phyloP scores from a whole-genome alignment of 2,113 vertebrate genomes.

The Sorex araneus region DNA sequence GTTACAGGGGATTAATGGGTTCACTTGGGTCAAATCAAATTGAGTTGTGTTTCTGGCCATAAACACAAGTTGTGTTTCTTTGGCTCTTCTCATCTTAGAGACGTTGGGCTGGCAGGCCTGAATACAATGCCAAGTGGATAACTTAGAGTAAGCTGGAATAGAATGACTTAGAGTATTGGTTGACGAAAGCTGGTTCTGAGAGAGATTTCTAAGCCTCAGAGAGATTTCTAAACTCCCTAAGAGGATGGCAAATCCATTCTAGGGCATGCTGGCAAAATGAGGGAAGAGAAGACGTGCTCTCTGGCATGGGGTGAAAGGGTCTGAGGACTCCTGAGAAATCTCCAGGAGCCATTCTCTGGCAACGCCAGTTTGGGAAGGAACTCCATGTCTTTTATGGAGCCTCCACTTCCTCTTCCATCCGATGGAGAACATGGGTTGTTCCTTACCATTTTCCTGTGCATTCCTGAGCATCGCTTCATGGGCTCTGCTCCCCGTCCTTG shows the following conservation, averaged over 20 bases:
- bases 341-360: neutral
- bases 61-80: neutral
- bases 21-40: neutral
- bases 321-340: neutral
- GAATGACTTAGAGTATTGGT: neutral
- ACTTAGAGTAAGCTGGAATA: neutral
- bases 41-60: neutral
- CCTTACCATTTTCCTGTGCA: neutral
- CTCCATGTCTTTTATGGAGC: neutral
- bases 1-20: neutral
- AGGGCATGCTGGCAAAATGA: neutral
- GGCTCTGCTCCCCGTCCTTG: neutral
- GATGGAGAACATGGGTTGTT: rapidly evolving
- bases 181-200: neutral
- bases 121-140: neutral
- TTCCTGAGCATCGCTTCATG: rapidly evolving
- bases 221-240: neutral
- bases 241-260: too few relatives aligned
- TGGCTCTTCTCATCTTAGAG: neutral
- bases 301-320: neutral
- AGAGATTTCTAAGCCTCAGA: neutral
- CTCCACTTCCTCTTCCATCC: neutral
- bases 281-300: neutral
- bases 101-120: neutral
- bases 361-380: neutral